Base-by-base conservation (phyloP, 2,113 vertebrate species). In the Perognathus longimembris region DNA sequence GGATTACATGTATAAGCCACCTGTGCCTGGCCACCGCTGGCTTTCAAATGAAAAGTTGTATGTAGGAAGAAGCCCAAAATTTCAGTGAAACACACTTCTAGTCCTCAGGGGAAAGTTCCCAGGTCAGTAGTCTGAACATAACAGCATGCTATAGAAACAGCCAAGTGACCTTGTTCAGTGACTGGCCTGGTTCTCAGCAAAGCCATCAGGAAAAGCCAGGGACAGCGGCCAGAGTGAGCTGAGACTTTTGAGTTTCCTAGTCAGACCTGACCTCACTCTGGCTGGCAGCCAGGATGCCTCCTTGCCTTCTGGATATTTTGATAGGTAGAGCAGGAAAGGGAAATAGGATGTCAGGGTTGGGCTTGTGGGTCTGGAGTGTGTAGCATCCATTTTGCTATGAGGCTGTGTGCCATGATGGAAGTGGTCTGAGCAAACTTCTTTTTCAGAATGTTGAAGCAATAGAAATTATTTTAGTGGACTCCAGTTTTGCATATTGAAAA, bases 41-140 rank as follows among this genome's bases (percentile, higher is more conserved):
- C 40, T 87, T 85, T 85, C 26, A 57, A 90, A 78, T 78, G 88
- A 32, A 36, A 84, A 77, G 84, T 67, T 69, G 88, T 69, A 79
- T 40, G 3, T 8, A 80, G 90, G 76, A 34, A 54, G 75, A 42
- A 73, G 63, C 10, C 32, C 28, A 54, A 63, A 75, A 12, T 30
- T 69, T 40, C 26, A 34, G 20, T 45, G 32, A 67, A 91, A 64
- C 21, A 36, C 22, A 10, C 12, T 83, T n/a, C 61, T 42, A 30
- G 30, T 86, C 84, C 7, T 79, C 64, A 93, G 38, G 74, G 81
- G 64, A 40, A 67, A 66, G 14, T 50, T 50, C 64, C 92, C 36
- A 64, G 70, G 15, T 76, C 36, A 26, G 40, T 28, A 81, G 6
- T 59, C 22, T 85, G 59, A 28, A 38, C 67, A 6, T 17, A 2